phyloP scores from a whole-genome alignment of 2,113 vertebrate genomes.

The Microcebus griseorufus region DNA sequence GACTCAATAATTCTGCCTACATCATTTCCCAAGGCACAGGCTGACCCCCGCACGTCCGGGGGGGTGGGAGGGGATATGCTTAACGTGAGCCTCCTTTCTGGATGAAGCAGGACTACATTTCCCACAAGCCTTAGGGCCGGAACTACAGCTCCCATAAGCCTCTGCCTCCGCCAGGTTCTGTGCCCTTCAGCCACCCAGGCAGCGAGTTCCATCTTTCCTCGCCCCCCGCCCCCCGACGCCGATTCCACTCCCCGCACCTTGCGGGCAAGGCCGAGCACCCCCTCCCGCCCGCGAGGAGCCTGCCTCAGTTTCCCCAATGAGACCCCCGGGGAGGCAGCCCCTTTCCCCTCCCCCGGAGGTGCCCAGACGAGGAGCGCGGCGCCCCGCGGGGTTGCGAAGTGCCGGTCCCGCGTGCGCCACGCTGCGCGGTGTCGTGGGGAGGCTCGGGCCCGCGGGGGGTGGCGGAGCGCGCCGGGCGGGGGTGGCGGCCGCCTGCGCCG shows the following conservation, averaged over 20 bases:
- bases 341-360: too few relatives aligned
- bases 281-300: neutral
- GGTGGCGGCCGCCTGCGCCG: neutral
- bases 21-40: neutral
- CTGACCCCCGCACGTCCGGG: accelerated
- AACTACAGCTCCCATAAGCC: conserved; percentile 52
- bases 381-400: neutral
- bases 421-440: neutral
- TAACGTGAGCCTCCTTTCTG: neutral
- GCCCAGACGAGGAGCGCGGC: neutral
- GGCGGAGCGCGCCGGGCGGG: neutral
- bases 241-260: neutral
- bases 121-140: conserved; percentile 28
- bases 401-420: neutral
- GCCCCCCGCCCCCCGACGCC: too few relatives aligned
- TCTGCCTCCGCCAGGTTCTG: neutral
- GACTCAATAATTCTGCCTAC: neutral
- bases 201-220: neutral
- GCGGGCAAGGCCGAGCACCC: neutral
- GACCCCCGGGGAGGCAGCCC: neutral
- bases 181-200: conserved; percentile 24
- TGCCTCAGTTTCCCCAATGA: conserved; percentile 58
- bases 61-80: accelerated
- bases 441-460: neutral
- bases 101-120: conserved; percentile 51